Conservation (phyloP, 2,888 invertebrate species). For the Plebejus anna region DNA sequence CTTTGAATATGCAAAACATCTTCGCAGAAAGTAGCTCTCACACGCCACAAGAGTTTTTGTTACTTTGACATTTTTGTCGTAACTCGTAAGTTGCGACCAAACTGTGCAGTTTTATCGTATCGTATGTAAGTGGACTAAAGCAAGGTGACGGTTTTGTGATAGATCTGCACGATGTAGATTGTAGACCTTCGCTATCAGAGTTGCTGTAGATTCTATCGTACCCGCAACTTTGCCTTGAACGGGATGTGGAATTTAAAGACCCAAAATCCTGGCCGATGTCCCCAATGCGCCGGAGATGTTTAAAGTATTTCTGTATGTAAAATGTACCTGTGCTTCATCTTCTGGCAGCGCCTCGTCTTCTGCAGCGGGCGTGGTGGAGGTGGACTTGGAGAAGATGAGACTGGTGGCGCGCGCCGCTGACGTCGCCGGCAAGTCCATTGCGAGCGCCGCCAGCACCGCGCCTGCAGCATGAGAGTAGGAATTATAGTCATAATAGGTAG, state of each 20-base stretch:
- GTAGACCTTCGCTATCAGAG: not conserved
- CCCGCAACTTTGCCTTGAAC: not conserved
- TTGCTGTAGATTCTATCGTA: not conserved
- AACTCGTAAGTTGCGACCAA: no score
- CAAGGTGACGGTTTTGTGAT: not conserved
- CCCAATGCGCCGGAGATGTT: no score
- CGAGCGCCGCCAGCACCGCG: conserved; percentile 60
- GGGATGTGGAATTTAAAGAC: not conserved
- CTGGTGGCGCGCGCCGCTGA: conserved; percentile 81
- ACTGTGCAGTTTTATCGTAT: not conserved
- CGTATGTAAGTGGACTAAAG: no score
- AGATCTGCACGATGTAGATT: not conserved
- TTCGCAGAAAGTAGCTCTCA: not conserved
- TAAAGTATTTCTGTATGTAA: not conserved
- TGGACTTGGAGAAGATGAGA: conserved; percentile 77
- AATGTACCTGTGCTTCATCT: conserved; percentile 49
- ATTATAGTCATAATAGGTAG: not conserved
- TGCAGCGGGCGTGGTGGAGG: conserved; percentile 70
- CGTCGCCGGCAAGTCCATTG: conserved; percentile 63
- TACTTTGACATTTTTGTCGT: not conserved
- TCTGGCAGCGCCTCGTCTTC: conserved; percentile 54
- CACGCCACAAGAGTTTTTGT: conserved; percentile 1
- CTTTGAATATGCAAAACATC: not conserved
- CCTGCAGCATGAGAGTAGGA: conserved; percentile 48
- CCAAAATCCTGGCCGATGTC: no score